A percentile compares a stretch with the other conserved stretches of the same genome.
phyloP scores from a whole-genome alignment of 2,888 invertebrate genomes.

The Apodemia zela region DNA sequence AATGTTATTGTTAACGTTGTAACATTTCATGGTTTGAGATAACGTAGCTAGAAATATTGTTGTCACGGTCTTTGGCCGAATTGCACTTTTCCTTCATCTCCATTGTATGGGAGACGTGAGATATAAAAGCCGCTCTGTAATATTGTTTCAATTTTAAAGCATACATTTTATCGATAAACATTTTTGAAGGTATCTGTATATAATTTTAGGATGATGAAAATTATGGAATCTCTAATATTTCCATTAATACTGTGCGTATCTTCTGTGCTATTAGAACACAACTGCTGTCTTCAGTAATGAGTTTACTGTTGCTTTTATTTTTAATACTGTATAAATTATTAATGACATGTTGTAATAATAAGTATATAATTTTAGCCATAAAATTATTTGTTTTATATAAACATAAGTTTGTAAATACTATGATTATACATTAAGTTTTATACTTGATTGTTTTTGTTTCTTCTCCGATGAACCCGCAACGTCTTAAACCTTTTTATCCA shows the following conservation, averaged over 20 bases:
- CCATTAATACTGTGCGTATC: slow-evolving; percentile 62
- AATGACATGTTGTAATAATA: slow-evolving; percentile 77
- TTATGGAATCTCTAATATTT: slow-evolving; percentile 76
- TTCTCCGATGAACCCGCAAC: slow-evolving; percentile 36
- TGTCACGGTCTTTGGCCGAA: slow-evolving; percentile 21
- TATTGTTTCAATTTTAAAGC: slow-evolving; percentile 13
- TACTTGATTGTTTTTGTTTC: slow-evolving; percentile 73
- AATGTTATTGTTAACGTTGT: slow-evolving; percentile 21
- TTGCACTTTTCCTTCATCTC: slow-evolving; percentile 17
- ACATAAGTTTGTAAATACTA: slow-evolving; percentile 78
- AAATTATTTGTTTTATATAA: slow-evolving; percentile 78
- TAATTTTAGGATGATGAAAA: slow-evolving; percentile 68
- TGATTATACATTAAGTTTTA: slow-evolving; percentile 80
- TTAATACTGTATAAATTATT: slow-evolving; percentile 74
- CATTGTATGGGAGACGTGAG: slow-evolving; percentile 1
- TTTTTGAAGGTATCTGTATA: slow-evolving; percentile 63
- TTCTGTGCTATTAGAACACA: slow-evolving; percentile 67
- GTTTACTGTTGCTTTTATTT: slow-evolving; percentile 76
- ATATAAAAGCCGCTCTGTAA: neutral
- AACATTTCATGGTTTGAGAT: slow-evolving; percentile 22
- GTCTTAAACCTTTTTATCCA: no score
- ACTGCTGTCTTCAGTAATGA: slow-evolving; percentile 65
- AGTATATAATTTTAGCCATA: slow-evolving; percentile 78
- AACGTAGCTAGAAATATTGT: slow-evolving; percentile 23
- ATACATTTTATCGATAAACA: slow-evolving; percentile 50